A percentile compares a stretch with the other conserved stretches of the same genome.
Conservation (phyloP, 2,797 vertebrate species). For the Halcyon badia region DNA sequence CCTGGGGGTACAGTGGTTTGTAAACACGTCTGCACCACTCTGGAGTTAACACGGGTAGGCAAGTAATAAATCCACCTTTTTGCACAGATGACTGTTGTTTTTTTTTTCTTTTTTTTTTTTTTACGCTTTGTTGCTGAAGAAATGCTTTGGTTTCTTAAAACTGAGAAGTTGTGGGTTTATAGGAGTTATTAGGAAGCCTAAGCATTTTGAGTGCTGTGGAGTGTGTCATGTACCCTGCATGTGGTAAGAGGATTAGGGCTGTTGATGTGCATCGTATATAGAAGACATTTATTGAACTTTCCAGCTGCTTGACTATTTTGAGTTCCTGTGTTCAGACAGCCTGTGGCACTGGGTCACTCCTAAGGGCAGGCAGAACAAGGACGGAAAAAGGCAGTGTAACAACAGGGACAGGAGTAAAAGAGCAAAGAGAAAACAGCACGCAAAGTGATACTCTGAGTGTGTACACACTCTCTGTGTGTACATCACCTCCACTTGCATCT, state of each 20-base stretch:
- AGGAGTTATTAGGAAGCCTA: not conserved
- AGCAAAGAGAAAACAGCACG: not conserved
- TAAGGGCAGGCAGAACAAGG: not conserved
- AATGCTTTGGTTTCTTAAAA: not conserved
- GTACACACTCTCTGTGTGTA: no score
- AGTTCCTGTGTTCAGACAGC: not conserved
- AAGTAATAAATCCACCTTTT: not conserved
- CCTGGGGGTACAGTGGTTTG: not conserved
- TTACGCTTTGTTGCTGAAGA: not conserved
- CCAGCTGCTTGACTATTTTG: not conserved
- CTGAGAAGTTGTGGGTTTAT: not conserved
- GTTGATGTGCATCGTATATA: not conserved
- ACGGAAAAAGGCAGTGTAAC: not conserved
- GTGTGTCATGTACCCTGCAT: not conserved
- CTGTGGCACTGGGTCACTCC: not conserved
- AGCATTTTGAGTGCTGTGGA: not conserved
- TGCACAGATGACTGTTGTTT: not conserved
- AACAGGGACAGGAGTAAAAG: not conserved
- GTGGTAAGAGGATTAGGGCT: constrained; percentile 15
- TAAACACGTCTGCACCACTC: not conserved
- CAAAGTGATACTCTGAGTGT: not conserved
- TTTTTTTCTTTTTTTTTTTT: not conserved
- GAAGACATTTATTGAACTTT: not conserved
- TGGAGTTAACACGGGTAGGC: not conserved
- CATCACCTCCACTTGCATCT: not conserved